Percentiles rank a stretch among this genome's conserved stretches.
Evolutionary conservation across 1,140 invertebrate species (phyloP).

Genomic region (Halictus rubicundus): DNA sequence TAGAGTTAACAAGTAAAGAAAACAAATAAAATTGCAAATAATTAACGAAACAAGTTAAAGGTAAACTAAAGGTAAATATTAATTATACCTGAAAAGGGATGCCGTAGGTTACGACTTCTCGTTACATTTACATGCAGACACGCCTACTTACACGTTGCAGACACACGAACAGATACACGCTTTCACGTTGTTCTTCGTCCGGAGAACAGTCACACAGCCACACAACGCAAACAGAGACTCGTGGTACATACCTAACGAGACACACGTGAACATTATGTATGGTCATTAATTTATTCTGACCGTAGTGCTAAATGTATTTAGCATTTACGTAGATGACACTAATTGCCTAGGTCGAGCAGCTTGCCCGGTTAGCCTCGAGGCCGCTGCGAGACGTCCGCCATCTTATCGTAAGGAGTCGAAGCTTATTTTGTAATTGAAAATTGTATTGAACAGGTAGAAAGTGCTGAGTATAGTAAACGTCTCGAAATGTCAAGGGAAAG

Average conservation of each 20-base stretch:
- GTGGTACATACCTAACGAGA: slow-evolving; percentile 39
- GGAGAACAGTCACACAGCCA: slow-evolving; percentile 29
- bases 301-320: slow-evolving; percentile 78
- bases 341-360: slow-evolving; percentile 69
- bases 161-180: background rate
- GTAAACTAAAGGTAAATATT: slow-evolving; percentile 59
- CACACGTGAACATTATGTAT: slow-evolving; percentile 60
- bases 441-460: too few relatives aligned
- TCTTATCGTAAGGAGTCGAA: too few relatives aligned
- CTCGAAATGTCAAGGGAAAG: too few relatives aligned
- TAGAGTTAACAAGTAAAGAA: slow-evolving; percentile 63
- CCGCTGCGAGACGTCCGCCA: background rate
- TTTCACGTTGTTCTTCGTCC: background rate
- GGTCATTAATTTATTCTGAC: slow-evolving; percentile 74
- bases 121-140: background rate
- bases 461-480: too few relatives aligned
- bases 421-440: too few relatives aligned
- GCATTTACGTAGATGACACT: slow-evolving; percentile 75
- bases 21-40: slow-evolving; percentile 38
- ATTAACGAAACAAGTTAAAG: slow-evolving; percentile 60
- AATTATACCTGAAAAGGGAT: slow-evolving; percentile 52
- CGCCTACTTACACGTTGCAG: background rate
- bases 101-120: slow-evolving; percentile 26
- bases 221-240: slow-evolving; percentile 1
- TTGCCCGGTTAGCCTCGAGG: slow-evolving; percentile 30